Evolutionary conservation across 2,888 invertebrate genomes (phyloP).

Genomic region (Drosophila phalerata): DNA sequence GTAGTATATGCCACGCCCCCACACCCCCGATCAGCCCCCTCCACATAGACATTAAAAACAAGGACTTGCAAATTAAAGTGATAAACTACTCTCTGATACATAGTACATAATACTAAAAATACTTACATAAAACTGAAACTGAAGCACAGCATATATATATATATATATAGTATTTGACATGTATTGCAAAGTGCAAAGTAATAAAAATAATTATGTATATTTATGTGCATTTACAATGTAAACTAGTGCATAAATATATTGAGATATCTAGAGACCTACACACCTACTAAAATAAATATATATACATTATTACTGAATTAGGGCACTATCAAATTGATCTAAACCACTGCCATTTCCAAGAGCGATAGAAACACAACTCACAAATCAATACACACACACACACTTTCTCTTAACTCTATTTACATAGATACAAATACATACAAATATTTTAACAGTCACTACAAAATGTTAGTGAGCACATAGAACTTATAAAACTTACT

Average conservation of each 20-base stretch:
- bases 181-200: constrained; percentile 28
- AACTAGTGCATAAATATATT: constrained; percentile 64
- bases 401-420: constrained; percentile 3
- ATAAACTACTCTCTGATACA: constrained; percentile 73
- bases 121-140: constrained; percentile 52
- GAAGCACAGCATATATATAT: constrained; percentile 61
- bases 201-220: constrained; percentile 49
- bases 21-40: constrained; percentile 46
- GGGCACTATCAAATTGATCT: constrained; percentile 71
- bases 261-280: constrained; percentile 19
- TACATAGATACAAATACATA: constrained; percentile 10
- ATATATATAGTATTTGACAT: constrained; percentile 43
- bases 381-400: constrained; percentile 9
- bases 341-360: constrained; percentile 76
- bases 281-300: constrained; percentile 6
- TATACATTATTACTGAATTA: constrained; percentile 56
- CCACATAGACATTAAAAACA: constrained; percentile 6
- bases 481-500: constrained; percentile 12
- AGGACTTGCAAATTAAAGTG: constrained; percentile 75
- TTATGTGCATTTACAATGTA: constrained; percentile 76
- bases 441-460: constrained; percentile 23
- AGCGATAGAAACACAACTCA: constrained; percentile 46
- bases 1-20: constrained; percentile 26
- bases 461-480: background rate
- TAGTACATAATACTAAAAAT: constrained; percentile 57